Evolutionary conservation across 2,113 vertebrate genomes (phyloP), one percentile per base, ranked within the genome.

Genomic region (Phycodurus eques): DNA sequence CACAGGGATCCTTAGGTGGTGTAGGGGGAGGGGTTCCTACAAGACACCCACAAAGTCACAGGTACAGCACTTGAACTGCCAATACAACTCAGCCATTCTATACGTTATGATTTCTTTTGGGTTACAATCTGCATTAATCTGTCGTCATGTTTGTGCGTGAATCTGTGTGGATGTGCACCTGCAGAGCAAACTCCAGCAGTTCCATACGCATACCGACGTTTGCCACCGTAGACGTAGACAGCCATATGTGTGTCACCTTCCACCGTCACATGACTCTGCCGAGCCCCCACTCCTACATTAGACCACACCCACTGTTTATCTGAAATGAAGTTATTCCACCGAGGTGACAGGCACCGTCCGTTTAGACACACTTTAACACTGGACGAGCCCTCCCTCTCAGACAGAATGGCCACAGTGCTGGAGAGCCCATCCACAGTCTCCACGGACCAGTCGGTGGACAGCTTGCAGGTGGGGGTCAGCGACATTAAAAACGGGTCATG

Each of bases 101-200:
- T 17, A 60, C 14, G 5, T n/a, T 10, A 27, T 12, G 4, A 33
- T 33, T 13, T 60, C 27, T 33, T 60, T 60, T 60, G 27, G 6
- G 57, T 33, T 60, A 8, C 27, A 13, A 12, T 60, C 33, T 15
- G 57, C 57, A 15, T 33, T 12, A 15, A 60, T 60, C 61, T 62
- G 22, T 19, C 39, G 57, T 33, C 4, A 9, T 60, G 42, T 35
- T 14, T 47, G 43, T 35, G 17, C 53, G 67, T 56, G 42, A 46
- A 8, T 64, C 22, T 44, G 17, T 33, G 17, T 53, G 71, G 11
- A 17, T 65, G 10, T 53, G 10, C 62, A 81, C 79, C 79, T 74
- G 31, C n/a, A 60, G 68, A 35, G 57, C 79, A 81, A 57, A 81
- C 44, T 64, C 75, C 79, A 39, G 68, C 68, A 35, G 39, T 67